These are phyloP conservation scores for Melikaiella ostensackeni DNA, from an alignment of 2,888 invertebrate genomes.

Conservation along the genomic window DNA sequence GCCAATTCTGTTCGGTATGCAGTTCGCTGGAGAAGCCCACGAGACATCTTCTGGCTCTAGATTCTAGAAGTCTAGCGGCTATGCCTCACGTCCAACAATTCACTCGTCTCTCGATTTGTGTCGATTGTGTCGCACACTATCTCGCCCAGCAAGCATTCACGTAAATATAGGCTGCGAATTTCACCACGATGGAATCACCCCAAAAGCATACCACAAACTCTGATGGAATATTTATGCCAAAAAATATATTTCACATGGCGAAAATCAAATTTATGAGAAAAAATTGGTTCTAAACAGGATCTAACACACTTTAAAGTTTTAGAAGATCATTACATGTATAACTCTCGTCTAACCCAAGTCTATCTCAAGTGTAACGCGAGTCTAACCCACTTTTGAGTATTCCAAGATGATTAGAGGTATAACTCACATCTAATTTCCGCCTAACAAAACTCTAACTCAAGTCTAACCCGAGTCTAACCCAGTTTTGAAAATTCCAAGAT, in stretches of 20 bases:
- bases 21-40: constrained; percentile 46
- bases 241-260: background rate
- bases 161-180: constrained; percentile 34
- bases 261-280: background rate
- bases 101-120: constrained; percentile 41
- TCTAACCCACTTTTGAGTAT: too few species aligned
- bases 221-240: background rate
- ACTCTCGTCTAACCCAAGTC: too few species aligned
- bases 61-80: constrained; percentile 2
- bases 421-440: too few species aligned
- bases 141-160: constrained; percentile 4
- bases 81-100: constrained; percentile 47
- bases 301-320: too few species aligned
- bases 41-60: constrained; percentile 25
- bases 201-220: constrained; percentile 14
- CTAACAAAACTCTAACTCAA: too few species aligned
- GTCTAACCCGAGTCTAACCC: too few species aligned
- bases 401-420: too few species aligned
- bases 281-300: too few species aligned
- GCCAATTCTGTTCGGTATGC: constrained; percentile 59
- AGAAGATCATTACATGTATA: too few species aligned
- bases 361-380: too few species aligned
- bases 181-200: constrained; percentile 13
- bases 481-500: too few species aligned
- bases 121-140: constrained; percentile 44